Percentiles rank a stretch among this genome's conserved stretches.
phyloP scores from a whole-genome alignment of 1,140 invertebrate species.

The Apis cerana region DNA sequence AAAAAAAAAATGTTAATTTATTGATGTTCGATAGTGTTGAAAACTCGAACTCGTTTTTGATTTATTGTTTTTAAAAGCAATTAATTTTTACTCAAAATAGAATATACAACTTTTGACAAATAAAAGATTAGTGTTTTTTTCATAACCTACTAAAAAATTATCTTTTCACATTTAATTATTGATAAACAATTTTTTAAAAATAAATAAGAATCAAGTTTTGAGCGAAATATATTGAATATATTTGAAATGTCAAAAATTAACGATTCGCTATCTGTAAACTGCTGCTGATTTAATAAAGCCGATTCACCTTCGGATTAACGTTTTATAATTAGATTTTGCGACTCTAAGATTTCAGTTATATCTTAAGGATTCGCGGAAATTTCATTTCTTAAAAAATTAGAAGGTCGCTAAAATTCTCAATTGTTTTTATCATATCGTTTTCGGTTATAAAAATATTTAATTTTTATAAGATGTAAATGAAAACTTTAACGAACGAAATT shows the following conservation, averaged over 20 bases:
- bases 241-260: not conserved
- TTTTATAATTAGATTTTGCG: slow-evolving; percentile 30
- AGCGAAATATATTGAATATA: not conserved
- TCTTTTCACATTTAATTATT: no score
- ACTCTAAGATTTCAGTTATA: slow-evolving; percentile 52
- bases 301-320: slow-evolving; percentile 22
- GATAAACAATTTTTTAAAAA: not conserved
- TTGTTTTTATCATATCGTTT: not conserved
- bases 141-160: no score
- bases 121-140: no score
- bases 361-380: slow-evolving; percentile 50
- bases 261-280: not conserved
- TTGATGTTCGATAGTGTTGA: not conserved
- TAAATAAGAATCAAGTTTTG: not conserved
- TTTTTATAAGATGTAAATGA: no score
- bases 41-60: not conserved
- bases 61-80: not conserved
- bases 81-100: not conserved
- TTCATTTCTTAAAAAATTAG: slow-evolving; percentile 5
- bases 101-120: no score
- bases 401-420: not conserved
- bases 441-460: not conserved
- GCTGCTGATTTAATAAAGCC: not conserved
- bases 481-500: no score
- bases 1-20: not conserved